Evolutionary conservation across 1,140 invertebrate species (phyloP).

Genomic region (Phthorimaea operculella): DNA sequence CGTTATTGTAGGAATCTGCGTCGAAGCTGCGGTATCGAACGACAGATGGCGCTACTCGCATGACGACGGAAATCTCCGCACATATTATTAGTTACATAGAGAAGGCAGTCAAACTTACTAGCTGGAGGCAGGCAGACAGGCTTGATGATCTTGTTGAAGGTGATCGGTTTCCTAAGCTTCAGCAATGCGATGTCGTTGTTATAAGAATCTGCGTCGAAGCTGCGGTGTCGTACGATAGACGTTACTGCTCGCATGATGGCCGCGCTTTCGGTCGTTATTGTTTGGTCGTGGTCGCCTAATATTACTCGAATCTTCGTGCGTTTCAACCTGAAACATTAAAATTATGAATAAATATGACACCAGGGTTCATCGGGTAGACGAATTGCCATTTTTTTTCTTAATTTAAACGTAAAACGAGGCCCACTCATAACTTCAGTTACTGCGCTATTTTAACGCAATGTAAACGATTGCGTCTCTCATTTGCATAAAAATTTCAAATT

Average conservation of each 20-base stretch:
- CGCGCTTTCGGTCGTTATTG: slow-evolving; percentile 77
- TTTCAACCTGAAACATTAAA: slow-evolving; percentile 70
- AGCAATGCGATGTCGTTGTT: slow-evolving; percentile 89
- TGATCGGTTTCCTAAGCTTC: slow-evolving; percentile 79
- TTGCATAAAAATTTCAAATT: too few relatives aligned
- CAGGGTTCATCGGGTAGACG: too few relatives aligned
- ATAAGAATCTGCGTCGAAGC: slow-evolving; percentile 85
- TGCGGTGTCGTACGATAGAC: slow-evolving; percentile 80
- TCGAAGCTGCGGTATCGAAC: slow-evolving; percentile 85
- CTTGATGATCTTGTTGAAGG: slow-evolving; percentile 81
- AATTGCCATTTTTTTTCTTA: too few relatives aligned
- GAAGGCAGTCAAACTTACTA: slow-evolving; percentile 67
- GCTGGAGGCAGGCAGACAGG: slow-evolving; percentile 81
- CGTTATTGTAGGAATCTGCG: slow-evolving; percentile 86
- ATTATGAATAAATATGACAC: too few relatives aligned
- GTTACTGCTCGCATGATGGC: slow-evolving; percentile 83
- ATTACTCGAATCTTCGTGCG: slow-evolving; percentile 82
- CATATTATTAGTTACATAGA: too few relatives aligned
- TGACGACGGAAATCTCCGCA: too few relatives aligned
- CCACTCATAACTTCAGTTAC: too few relatives aligned
- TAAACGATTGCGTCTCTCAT: too few relatives aligned
- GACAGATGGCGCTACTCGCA: slow-evolving; percentile 79
- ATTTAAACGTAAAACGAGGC: too few relatives aligned
- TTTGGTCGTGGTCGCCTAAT: slow-evolving; percentile 83
- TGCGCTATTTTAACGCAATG: too few relatives aligned